Conservation (phyloP, 2,113 vertebrate genomes). For the Tachysurus fulvidraco region DNA sequence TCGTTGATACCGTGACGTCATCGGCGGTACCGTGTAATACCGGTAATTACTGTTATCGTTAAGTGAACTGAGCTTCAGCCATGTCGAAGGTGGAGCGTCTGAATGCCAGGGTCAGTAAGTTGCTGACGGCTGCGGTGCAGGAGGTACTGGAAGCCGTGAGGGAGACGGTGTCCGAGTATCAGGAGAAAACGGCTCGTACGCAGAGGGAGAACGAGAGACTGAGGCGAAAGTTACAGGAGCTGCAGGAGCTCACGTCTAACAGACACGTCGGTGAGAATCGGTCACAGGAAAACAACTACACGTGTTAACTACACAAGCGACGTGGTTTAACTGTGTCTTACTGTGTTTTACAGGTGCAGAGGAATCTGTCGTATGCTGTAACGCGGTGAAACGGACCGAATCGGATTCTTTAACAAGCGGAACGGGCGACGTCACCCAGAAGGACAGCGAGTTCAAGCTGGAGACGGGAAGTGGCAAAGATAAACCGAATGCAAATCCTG, state of each 20-base stretch:
- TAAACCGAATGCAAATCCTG: background rate
- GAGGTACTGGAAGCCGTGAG: constrained; percentile 61
- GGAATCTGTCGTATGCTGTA: constrained; percentile 9
- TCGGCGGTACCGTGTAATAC: background rate
- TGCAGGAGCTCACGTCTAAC: constrained; percentile 50
- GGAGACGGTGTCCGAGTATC: constrained; percentile 61
- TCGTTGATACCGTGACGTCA: background rate
- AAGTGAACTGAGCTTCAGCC: background rate
- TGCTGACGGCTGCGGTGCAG: constrained; percentile 56
- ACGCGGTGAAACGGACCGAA: constrained; percentile 6
- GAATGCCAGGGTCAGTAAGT: constrained; percentile 58
- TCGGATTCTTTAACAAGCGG: background rate
- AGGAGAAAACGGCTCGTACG: constrained; percentile 59
- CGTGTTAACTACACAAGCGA: too few relatives aligned
- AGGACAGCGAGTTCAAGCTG: background rate
- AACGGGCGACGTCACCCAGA: constrained; percentile 21
- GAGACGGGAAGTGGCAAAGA: background rate
- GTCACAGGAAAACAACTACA: too few relatives aligned
- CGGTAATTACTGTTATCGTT: background rate
- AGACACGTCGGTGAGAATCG: constrained; percentile 4
- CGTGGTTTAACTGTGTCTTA: background rate
- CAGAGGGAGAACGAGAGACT: constrained; percentile 61
- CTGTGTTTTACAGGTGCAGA: constrained; percentile 42
- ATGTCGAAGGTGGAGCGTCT: constrained; percentile 65
- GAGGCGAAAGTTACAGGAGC: constrained; percentile 55